Evolutionary conservation across 2,797 vertebrate species (phyloP).

Genomic region (Cyprinella venusta): DNA sequence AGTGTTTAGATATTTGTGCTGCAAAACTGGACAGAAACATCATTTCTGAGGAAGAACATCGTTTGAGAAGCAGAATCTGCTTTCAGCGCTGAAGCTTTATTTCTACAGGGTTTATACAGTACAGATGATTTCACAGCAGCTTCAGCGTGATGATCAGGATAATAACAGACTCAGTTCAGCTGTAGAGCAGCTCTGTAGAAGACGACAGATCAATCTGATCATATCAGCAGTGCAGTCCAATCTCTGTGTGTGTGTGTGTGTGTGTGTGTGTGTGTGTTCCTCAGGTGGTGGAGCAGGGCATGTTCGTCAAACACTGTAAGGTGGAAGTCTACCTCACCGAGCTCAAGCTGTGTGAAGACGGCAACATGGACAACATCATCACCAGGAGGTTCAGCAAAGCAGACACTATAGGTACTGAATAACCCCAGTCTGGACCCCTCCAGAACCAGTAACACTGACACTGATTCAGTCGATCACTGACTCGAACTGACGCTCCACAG

Average conservation of each 20-base stretch:
- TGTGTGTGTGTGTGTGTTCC: conserved; percentile 35
- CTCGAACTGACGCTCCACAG: conserved; percentile 58
- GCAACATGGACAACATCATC: conserved; percentile 94
- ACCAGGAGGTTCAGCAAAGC: conserved; percentile 98
- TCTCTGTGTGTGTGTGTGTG: background rate
- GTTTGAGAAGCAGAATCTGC: too few species aligned
- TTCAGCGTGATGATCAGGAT: background rate
- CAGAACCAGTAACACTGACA: too few species aligned
- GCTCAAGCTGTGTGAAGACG: conserved; percentile 96
- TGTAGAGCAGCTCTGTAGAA: background rate
- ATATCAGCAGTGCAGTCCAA: background rate
- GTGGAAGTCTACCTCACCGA: conserved; percentile 99
- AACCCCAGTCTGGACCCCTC: too few species aligned
- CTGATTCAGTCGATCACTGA: too few species aligned
- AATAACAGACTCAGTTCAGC: too few species aligned
- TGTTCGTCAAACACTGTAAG: conserved; percentile 99
- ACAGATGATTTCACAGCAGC: background rate
- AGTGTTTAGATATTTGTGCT: background rate
- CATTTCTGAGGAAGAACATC: background rate
- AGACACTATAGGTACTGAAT: conserved; percentile 91
- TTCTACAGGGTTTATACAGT: background rate
- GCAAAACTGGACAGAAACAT: background rate
- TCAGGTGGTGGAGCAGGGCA: conserved; percentile 98
- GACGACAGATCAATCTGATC: background rate
- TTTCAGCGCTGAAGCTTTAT: background rate